Evolutionary conservation across 2,113 vertebrate species (phyloP).

Genomic region (Xyrauchen texanus): DNA sequence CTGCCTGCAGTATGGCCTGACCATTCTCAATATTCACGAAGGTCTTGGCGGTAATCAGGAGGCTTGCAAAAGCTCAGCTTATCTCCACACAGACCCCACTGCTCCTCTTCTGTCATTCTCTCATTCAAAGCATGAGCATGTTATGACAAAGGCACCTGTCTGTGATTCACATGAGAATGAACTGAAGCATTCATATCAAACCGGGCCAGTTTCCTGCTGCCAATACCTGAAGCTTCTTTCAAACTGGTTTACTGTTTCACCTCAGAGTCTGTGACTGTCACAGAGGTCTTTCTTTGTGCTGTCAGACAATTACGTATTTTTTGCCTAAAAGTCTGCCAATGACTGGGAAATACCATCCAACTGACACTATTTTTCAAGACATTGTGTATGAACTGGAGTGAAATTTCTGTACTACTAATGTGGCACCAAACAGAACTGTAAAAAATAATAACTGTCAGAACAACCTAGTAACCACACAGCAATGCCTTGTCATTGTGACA

Average conservation of each 20-base stretch:
- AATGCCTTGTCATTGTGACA: too few relatives aligned
- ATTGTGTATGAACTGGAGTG: too few relatives aligned
- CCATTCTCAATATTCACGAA: slow-evolving; percentile 13
- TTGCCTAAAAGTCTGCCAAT: too few relatives aligned
- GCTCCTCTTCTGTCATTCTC: slow-evolving; percentile 15
- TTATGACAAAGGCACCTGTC: slow-evolving; percentile 31
- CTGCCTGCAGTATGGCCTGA: background rate
- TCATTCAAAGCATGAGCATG: background rate
- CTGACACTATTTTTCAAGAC: too few relatives aligned
- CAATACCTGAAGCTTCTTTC: slow-evolving; percentile 9
- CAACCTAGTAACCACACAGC: too few relatives aligned
- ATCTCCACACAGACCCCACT: slow-evolving; percentile 5
- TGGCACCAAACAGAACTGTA: too few relatives aligned
- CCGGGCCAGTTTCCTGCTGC: slow-evolving; percentile 11
- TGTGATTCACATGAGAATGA: slow-evolving; percentile 22
- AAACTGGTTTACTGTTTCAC: slow-evolving; percentile 13
- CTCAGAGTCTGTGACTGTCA: background rate
- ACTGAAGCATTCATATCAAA: slow-evolving; percentile 33
- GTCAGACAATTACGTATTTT: background rate
- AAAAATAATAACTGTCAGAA: too few relatives aligned
- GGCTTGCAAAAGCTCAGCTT: slow-evolving; percentile 16
- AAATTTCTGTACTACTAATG: too few relatives aligned
- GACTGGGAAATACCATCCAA: too few relatives aligned
- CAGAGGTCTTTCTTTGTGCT: slow-evolving; percentile 13
- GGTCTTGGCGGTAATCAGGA: slow-evolving; percentile 10